These are phyloP conservation scores for Eulemur mongoz DNA, from an alignment of 2,797 vertebrate genomes.

Conservation along the genomic window DNA sequence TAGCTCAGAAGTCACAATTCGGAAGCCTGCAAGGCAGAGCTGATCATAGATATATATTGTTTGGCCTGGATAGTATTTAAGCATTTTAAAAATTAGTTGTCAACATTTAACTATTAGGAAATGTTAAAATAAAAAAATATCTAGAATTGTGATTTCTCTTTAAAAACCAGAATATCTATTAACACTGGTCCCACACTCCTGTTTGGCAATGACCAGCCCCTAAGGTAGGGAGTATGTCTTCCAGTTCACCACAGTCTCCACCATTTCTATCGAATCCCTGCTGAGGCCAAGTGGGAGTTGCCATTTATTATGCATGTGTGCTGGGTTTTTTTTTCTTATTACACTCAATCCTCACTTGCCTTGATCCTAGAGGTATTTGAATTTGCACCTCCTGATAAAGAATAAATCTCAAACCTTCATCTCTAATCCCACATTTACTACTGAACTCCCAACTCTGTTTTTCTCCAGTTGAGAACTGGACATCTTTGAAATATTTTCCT, in stretches of 20 bases:
- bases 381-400: not conserved
- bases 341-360: not conserved
- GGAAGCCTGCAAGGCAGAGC: not conserved
- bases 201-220: not conserved
- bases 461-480: not conserved
- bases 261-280: not conserved
- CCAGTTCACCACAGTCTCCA: not conserved
- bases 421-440: not conserved
- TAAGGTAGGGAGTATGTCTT: not conserved
- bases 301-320: not conserved
- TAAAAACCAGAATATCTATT: not conserved
- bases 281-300: not conserved
- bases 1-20: not conserved
- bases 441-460: not conserved
- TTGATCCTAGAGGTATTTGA: not conserved
- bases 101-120: not conserved
- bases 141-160: not conserved
- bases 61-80: not conserved
- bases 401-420: not conserved
- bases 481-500: slow-evolving; percentile 19
- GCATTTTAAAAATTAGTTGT: not conserved
- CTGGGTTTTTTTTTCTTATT: not conserved
- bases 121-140: not conserved
- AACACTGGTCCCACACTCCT: not conserved
- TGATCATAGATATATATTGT: not conserved